Evolutionary conservation across 2,888 invertebrate species (phyloP).

Genomic region (Euphydryas editha): DNA sequence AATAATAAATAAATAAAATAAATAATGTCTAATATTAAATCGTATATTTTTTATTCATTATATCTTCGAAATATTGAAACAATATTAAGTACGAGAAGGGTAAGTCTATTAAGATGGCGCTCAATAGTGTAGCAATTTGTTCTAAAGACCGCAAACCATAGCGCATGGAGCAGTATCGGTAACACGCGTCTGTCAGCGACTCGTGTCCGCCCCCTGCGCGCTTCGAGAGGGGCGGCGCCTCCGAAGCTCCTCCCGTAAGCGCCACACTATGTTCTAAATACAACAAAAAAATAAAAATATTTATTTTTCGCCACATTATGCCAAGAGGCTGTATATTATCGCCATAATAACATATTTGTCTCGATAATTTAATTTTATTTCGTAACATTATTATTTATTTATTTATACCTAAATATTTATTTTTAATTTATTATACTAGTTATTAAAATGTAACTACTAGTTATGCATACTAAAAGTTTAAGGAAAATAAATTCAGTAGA

Average conservation of each 20-base stretch:
- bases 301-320: conserved; percentile 31
- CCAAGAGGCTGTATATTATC: conserved; percentile 17
- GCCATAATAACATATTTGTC: background rate
- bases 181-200: conserved; percentile 35
- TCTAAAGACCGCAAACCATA: conserved; percentile 39
- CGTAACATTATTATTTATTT: background rate
- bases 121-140: conserved; percentile 40
- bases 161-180: conserved; percentile 38
- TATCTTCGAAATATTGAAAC: background rate
- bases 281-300: conserved; percentile 33
- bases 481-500: too few relatives aligned
- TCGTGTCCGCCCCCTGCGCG: conserved; percentile 67
- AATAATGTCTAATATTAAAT: too few relatives aligned
- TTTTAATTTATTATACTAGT: background rate
- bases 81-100: conserved; percentile 18
- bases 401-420: background rate
- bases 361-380: background rate
- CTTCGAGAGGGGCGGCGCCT: conserved; percentile 63
- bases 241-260: conserved; percentile 58
- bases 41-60: too few relatives aligned
- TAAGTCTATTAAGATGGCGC: conserved; percentile 37
- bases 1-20: too few relatives aligned
- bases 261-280: conserved; percentile 30
- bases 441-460: too few relatives aligned
- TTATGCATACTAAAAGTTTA: too few relatives aligned